Evolutionary conservation across 2,888 invertebrate species (phyloP).

Genomic region (Seira musarum): DNA sequence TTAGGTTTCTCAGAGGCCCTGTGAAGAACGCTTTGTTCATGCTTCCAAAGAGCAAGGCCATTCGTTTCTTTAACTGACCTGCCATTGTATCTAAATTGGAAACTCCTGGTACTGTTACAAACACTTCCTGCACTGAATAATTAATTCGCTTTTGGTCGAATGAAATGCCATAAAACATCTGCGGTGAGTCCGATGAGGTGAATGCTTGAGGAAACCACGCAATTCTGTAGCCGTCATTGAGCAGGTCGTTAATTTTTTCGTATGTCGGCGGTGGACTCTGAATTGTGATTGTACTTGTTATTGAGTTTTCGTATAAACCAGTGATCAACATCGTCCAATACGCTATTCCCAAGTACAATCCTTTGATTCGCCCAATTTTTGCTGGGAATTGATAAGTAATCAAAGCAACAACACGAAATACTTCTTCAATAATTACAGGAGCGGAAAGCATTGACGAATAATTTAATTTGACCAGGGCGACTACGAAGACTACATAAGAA

Average conservation of each 20-base stretch:
- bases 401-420: background rate
- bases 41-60: too few species aligned
- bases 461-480: background rate
- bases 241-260: background rate
- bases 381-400: background rate
- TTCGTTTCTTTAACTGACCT: background rate
- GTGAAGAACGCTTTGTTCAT: background rate
- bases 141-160: background rate
- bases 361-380: background rate
- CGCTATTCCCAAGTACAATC: background rate
- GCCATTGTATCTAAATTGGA: background rate
- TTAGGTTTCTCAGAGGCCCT: background rate
- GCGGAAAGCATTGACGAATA: background rate
- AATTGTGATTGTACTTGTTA: background rate
- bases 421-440: background rate
- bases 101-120: background rate
- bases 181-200: background rate
- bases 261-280: background rate
- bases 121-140: background rate
- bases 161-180: background rate
- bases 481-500: background rate
- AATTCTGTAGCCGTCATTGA: background rate
- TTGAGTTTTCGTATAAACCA: background rate
- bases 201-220: background rate
- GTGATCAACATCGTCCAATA: background rate